Evolutionary conservation across 2,888 invertebrate genomes (phyloP), one percentile per base, ranked within the genome.

Genomic region (Germaria angustata): DNA sequence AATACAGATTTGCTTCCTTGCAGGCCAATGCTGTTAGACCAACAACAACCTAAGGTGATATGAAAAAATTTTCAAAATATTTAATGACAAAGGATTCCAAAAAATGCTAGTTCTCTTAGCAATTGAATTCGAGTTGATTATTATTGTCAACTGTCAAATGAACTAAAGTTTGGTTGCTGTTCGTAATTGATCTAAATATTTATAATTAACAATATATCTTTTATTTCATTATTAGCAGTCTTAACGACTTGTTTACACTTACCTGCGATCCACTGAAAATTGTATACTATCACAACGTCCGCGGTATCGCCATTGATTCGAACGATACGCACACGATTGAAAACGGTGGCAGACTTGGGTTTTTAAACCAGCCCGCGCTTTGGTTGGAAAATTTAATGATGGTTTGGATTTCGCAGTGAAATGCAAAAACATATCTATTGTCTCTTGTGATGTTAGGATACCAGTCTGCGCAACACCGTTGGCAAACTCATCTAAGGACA

Each of bases 251-350:
- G n/a, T 24, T 49, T 49, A 11, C 3, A 9, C 20, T 59, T 39
- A 88, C 89, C 89, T 94, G 84, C 97, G 95, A 91, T 99, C 98
- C 1, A 98, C 98, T 85, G 96, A 97, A 92, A 99, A 99, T 90
- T 98, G 98, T 90, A 99, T 98, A 77, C 97, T 97, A 90, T 99
- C 99, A 90, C 98, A 98, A 69, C 98, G 94, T 0, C 98, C 98
- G 86, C 99, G 93, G 90, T 99, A 99, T 72, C 98, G 94, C 98
- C 99, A 99, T 90, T 99, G 98, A 89, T 98, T 99, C 88, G 97
- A 97, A 86, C 98, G 94, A 91, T 98, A 98, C 4, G 98, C 98
- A 88, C 98, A 98, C 9, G 98, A 98, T 91, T 98, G 97, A 90
- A 99, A 99, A 90, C 98, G 93, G 92, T 98, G 98, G 88, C 98